Base-by-base conservation (phyloP, 2,113 vertebrate species). In the Probosciger aterrimus region DNA sequence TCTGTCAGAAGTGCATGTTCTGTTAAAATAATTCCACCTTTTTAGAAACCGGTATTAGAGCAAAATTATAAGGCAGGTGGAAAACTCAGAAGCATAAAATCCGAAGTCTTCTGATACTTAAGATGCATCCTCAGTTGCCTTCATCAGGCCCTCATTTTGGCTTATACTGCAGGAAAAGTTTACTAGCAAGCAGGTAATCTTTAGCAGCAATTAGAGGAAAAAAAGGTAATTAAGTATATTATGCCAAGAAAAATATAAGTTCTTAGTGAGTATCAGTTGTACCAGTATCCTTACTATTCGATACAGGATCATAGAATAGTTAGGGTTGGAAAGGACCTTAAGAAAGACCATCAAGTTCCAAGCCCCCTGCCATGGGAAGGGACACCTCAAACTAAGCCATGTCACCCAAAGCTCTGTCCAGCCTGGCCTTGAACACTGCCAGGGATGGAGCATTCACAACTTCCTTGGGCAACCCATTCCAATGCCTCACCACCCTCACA, bases 201-300 rank as follows among this genome's bases (percentile, higher is more conserved):
- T 87, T 57, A 82, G 33, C 33, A 87, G 59, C 57, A 80, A 44
- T 94, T 96, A 91, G 50, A 86, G 59, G 43, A 75, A 92, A 88
- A 69, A 88, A 81, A n/a, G 47, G 59, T 81, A 95, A 86, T 95
- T 90, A 89, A 84, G 43, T 77, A 37, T 76, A 68, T 84, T 92
- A 92, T 76, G 43, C 46, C 35, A 85, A 67, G 41, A 80, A 93
- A 88, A 73, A n/a, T 75, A 84, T 25, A 60, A 31, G 35, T 89
- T 96, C 78, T 88, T 75, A 91, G 82, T 0, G 11, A 92, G 91
- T 90, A 89, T 96, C 93, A 74, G 12, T 94, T 97, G 93, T 95
- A 89, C 92, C 63, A 68, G 47, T 84, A 81, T 95, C 64, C 77
- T 71, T 94, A 15, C 6, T 57, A 82, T 86, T 92, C 14, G 19